Evolutionary conservation across 2,113 vertebrate genomes (phyloP), one percentile per base, ranked within the genome.

Genomic region (Chaetorhynchus papuensis): DNA sequence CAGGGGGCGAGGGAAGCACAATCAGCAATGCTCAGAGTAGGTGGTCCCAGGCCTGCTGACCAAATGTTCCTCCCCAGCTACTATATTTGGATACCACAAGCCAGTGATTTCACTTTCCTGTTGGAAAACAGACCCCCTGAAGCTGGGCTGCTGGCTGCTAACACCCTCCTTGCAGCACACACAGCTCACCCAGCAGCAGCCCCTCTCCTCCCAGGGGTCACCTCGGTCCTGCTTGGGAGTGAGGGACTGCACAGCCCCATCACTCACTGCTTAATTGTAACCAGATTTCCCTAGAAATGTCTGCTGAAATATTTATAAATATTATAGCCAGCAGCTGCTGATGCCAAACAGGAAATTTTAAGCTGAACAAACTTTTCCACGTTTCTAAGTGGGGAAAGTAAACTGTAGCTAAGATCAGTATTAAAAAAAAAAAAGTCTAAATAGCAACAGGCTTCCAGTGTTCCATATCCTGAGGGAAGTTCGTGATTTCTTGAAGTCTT

Each of bases 261-360:
- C 21, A 60, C 84, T 95, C 17, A 3, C 42, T 8, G 2, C 42
- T 27, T 93, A 84, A 95, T 79, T 49, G 80, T 19, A 94, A 96
- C 92, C 93, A 97, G 83, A 81, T 82, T 87, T 68, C 79, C 78
- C 41, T 9, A 35, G 77, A 82, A 75, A 57, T 26, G 94, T 92
- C 95, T 95, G 93, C 81, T 96, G 95, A 65, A 96, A 91, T 95
- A 96, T 97, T 97, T 97, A 97, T 95, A 97, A 96, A 96, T 81
- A 89, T 39, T 50, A 27, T 49, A 87, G 91, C 87, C 91, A 96
- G 95, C 95, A 96, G 97, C 95, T 97, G 97, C 90, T 95, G 39
- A 79, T 61, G 91, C 93, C 94, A 96, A 96, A 97, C 97, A 96
- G 97, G 97, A 97, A 97, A 97, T 95, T 96, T 96, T 95, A 75